Base-by-base conservation (phyloP, 2,888 invertebrate genomes). In the Aradus depressus region DNA sequence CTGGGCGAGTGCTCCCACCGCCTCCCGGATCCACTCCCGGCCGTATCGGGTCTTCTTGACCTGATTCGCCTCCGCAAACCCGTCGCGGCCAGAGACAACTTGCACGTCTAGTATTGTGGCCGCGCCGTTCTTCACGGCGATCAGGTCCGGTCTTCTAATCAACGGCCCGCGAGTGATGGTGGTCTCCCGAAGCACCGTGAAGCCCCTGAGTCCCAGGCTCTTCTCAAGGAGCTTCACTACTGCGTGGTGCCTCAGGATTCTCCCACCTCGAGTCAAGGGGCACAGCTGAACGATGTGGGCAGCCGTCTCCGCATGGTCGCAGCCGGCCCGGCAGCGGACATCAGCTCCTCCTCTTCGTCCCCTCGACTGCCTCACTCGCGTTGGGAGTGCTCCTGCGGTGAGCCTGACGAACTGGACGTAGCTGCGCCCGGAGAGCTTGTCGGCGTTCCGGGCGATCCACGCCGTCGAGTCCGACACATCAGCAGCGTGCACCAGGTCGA, bases 201-300 rank as follows among this genome's bases (percentile, higher is more conserved):
- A 16, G 25, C 10, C 2, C 41, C 41, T 3, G 22, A 22, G 2
- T 8, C 8, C 1, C n/a, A n/a, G n/a, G n/a, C n/a, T n/a, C n/a
- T n/a, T n/a, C n/a, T n/a, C n/a, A n/a, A n/a, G n/a, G n/a, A n/a
- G n/a, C n/a, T n/a, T n/a, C n/a, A n/a, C n/a, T n/a, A n/a, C n/a
- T n/a, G n/a, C n/a, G 18, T 50, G 56, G 38, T 68, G 67, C 10
- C 66, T 57, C 39, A 58, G 22, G 1, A 68, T 58, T 3, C 64
- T 55, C 3, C 62, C 66, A 58, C 64, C 65, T 55, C 67, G 66
- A 1, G 66, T 67, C 28, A 64, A 37, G 41, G 54, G 55, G 55
- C 66, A 67, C 16, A 49, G 45, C 47, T 67, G 66, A 32, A 66
- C 60, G 14, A 63, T 49, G 44, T 66, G 66, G 4, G 63, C 63